Conservation (phyloP, 2,888 invertebrate genomes). For the Polydesmus complanatus region DNA sequence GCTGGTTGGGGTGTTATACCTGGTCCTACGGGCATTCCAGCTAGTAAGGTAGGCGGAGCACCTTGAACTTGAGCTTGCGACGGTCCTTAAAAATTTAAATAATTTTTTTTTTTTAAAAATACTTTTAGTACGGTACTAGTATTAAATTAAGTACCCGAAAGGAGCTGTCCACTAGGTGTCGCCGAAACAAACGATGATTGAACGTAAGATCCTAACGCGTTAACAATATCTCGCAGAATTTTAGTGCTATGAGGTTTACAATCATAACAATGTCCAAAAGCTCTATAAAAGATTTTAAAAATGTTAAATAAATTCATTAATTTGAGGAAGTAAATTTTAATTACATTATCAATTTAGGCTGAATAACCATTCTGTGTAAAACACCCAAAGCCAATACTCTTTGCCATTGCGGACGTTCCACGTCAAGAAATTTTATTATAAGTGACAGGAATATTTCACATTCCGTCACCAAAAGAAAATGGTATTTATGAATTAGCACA, state of each 20-base stretch:
- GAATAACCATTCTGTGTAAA: slow-evolving; percentile 80
- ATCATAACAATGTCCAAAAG: slow-evolving; percentile 91
- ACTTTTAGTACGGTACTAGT: too few species aligned
- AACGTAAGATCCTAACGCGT: slow-evolving; percentile 81
- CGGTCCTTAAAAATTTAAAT: slow-evolving; percentile 3
- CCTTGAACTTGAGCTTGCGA: slow-evolving; percentile 34
- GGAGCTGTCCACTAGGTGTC: slow-evolving; percentile 7
- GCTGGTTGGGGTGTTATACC: slow-evolving; percentile 76
- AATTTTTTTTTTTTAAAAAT: background rate
- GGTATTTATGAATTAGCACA: slow-evolving; percentile 84
- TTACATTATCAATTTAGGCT: slow-evolving; percentile 63
- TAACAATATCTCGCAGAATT: slow-evolving; percentile 71
- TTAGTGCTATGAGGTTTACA: slow-evolving; percentile 56
- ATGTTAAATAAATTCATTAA: too few species aligned
- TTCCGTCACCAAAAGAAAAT: slow-evolving; percentile 81
- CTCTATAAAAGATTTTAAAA: slow-evolving; percentile 37
- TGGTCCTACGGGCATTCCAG: slow-evolving; percentile 52
- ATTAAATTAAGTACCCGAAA: slow-evolving; percentile 11
- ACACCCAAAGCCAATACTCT: slow-evolving; percentile 89
- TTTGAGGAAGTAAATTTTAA: background rate
- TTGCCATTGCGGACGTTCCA: slow-evolving; percentile 94
- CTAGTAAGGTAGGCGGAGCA: slow-evolving; percentile 47
- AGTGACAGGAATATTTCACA: slow-evolving; percentile 96
- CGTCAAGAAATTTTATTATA: slow-evolving; percentile 92
- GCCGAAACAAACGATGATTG: slow-evolving; percentile 53